A percentile compares a stretch with the other conserved stretches of the same genome.
Evolutionary conservation across 2,797 vertebrate genomes (phyloP).

Genomic region (Euphonia xanthogaster): DNA sequence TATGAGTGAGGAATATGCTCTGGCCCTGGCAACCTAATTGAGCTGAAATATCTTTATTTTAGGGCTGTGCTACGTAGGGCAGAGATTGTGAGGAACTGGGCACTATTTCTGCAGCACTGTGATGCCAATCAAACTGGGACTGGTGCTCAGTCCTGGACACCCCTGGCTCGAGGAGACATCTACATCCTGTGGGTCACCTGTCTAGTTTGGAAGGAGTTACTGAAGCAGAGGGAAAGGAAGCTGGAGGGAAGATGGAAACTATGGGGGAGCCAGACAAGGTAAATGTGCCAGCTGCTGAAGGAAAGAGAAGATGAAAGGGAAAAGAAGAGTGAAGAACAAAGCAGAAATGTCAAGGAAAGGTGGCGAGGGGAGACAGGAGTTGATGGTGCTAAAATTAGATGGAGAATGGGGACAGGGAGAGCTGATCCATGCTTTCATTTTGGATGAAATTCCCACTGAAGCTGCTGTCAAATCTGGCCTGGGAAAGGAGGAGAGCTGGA

Average conservation of each 20-base stretch:
- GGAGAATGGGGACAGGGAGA: neutral
- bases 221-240: neutral
- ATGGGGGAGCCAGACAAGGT: neutral
- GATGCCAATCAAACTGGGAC: neutral
- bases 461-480: neutral
- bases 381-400: constrained; percentile 34
- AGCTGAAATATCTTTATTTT: neutral
- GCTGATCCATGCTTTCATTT: neutral
- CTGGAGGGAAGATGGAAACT: neutral
- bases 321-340: constrained; percentile 39
- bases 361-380: neutral
- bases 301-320: constrained; percentile 36
- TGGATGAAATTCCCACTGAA: neutral
- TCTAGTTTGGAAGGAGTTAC: neutral
- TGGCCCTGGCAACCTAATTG: neutral
- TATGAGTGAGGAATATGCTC: neutral
- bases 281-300: neutral
- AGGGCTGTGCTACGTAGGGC: neutral
- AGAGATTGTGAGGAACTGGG: neutral
- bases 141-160: neutral
- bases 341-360: neutral
- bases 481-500: neutral
- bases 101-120: neutral
- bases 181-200: neutral
- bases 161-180: rapidly evolving